Conservation (phyloP, 2,113 vertebrate species). For the Cettia cetti region DNA sequence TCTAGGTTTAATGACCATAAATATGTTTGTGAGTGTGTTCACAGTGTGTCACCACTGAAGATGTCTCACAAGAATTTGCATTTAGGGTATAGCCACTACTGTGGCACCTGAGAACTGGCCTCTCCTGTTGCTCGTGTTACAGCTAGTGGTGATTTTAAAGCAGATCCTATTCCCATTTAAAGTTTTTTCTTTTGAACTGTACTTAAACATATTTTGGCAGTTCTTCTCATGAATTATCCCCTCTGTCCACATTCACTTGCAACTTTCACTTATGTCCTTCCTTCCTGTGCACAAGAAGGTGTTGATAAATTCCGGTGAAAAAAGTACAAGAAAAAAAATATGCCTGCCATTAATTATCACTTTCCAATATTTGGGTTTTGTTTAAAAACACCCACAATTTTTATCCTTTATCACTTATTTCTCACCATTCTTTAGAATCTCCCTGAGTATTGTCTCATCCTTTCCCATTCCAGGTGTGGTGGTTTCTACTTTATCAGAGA, state of each 20-base stretch:
- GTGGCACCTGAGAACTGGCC: not conserved
- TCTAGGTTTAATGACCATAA: not conserved
- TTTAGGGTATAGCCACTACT: not conserved
- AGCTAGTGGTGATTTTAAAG: not conserved
- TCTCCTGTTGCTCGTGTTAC: not conserved
- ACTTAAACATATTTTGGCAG: not conserved
- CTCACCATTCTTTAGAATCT: not conserved
- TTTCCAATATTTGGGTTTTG: not conserved
- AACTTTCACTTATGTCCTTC: not conserved
- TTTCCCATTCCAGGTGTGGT: not conserved
- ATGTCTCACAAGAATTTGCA: not conserved
- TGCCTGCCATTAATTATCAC: not conserved
- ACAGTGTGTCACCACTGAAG: not conserved
- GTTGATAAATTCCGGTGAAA: not conserved
- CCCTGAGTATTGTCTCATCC: not conserved
- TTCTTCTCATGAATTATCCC: not conserved
- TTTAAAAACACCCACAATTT: not conserved
- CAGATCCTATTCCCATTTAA: not conserved
- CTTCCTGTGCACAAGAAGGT: not conserved
- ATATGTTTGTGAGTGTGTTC: not conserved
- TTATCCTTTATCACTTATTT: not conserved
- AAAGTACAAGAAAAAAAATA: not conserved
- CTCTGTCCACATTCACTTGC: not conserved
- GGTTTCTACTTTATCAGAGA: not conserved
- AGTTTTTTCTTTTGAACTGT: not conserved